A percentile compares a stretch with the other conserved stretches of the same genome.
These are phyloP conservation scores for Aporophyla lueneburgensis DNA, from an alignment of 2,888 invertebrate species.

Conservation along the genomic window DNA sequence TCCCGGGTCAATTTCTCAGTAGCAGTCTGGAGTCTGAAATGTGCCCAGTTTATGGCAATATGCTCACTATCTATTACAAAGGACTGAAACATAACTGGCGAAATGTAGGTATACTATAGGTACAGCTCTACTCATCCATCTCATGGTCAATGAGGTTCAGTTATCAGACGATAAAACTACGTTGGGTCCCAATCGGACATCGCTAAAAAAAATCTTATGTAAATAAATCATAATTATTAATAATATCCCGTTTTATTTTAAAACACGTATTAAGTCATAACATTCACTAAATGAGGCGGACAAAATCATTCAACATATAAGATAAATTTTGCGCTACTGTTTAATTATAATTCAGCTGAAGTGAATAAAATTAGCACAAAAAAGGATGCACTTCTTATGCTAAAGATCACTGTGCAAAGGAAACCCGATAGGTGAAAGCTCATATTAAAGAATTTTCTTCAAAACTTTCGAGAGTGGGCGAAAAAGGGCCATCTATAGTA, in stretches of 20 bases:
- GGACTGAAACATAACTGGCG: neutral
- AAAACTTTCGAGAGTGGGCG: constrained; percentile 55
- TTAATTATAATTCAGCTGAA: neutral
- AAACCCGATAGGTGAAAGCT: constrained; percentile 58
- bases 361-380: constrained; percentile 10
- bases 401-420: constrained; percentile 18
- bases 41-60: neutral
- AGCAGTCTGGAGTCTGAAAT: neutral
- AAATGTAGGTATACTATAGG: neutral
- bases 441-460: constrained; percentile 32
- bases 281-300: neutral
- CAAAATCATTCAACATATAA: neutral
- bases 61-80: neutral
- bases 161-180: too few relatives aligned
- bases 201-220: neutral
- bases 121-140: too few relatives aligned
- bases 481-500: constrained; percentile 38
- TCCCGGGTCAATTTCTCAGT: neutral
- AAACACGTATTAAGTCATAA: constrained; percentile 3
- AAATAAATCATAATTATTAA: neutral
- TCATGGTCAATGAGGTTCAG: too few relatives aligned
- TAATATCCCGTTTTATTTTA: neutral
- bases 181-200: neutral
- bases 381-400: constrained; percentile 8
- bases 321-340: neutral